A percentile compares a stretch with the other conserved stretches of the same genome.
Evolutionary conservation across 2,113 vertebrate genomes (phyloP).

Genomic region (Sturnira hondurensis): DNA sequence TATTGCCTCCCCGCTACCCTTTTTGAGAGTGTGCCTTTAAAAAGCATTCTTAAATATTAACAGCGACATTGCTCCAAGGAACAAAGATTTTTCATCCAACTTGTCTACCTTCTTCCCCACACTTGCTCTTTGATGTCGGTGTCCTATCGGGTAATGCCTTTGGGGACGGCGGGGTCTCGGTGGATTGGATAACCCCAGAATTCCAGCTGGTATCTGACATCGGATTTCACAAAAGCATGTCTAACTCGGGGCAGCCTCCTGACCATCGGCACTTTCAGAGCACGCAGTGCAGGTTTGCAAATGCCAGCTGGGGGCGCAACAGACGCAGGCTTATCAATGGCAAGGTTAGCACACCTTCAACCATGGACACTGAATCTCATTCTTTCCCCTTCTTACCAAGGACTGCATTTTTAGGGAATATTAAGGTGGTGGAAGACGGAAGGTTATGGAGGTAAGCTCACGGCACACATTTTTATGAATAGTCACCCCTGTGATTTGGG

Average conservation of each 20-base stretch:
- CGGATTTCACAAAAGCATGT: neutral
- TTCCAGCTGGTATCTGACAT: neutral
- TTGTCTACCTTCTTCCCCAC: neutral
- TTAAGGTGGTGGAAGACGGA: neutral
- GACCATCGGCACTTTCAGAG: neutral
- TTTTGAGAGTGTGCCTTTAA: neutral
- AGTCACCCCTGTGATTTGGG: neutral
- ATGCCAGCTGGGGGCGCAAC: too few species aligned
- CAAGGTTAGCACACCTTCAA: neutral
- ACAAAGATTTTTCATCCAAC: neutral
- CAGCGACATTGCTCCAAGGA: neutral
- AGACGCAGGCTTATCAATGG: neutral
- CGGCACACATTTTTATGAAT: neutral
- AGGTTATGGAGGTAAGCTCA: neutral
- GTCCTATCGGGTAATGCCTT: neutral
- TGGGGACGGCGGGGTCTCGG: too few species aligned
- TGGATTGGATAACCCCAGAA: neutral
- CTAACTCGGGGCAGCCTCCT: neutral
- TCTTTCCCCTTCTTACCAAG: neutral
- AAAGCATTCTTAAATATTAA: neutral
- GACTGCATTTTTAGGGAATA: neutral
- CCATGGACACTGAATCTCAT: neutral
- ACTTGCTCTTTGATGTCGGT: neutral
- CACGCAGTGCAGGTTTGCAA: neutral
- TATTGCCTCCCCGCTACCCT: neutral